A percentile compares a stretch with the other conserved stretches of the same genome.
Evolutionary conservation across 2,888 invertebrate species (phyloP).

Genomic region (Drosophila setosimentum): DNA sequence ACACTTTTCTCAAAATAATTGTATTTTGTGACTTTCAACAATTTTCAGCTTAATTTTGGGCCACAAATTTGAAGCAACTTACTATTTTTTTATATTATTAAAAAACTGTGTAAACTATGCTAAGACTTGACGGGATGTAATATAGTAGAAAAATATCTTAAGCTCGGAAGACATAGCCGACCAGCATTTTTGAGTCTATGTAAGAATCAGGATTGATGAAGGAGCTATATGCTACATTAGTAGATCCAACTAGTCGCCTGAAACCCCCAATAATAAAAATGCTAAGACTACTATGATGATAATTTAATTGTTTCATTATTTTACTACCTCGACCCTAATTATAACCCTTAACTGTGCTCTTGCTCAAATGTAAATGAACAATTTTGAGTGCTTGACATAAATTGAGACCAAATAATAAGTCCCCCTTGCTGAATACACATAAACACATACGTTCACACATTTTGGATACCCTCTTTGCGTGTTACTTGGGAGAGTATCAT

Average conservation of each 20-base stretch:
- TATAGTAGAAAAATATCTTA: too few species aligned
- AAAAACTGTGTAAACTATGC: rapidly evolving
- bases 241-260: neutral
- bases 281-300: neutral
- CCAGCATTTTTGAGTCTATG: neutral
- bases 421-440: neutral
- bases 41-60: neutral
- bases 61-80: too few species aligned
- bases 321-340: neutral
- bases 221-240: neutral
- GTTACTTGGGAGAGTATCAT: slow-evolving; percentile 15
- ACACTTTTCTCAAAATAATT: neutral
- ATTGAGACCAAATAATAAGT: slow-evolving; percentile 5
- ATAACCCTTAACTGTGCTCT: neutral
- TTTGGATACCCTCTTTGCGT: neutral
- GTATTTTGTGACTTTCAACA: neutral
- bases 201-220: neutral
- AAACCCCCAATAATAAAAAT: neutral
- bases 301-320: neutral
- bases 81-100: too few species aligned
- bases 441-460: slow-evolving; percentile 12
- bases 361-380: neutral
- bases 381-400: neutral
- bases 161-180: neutral
- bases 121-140: neutral